Evolutionary conservation across 2,797 vertebrate genomes (phyloP).

Genomic region (Lates japonicus): DNA sequence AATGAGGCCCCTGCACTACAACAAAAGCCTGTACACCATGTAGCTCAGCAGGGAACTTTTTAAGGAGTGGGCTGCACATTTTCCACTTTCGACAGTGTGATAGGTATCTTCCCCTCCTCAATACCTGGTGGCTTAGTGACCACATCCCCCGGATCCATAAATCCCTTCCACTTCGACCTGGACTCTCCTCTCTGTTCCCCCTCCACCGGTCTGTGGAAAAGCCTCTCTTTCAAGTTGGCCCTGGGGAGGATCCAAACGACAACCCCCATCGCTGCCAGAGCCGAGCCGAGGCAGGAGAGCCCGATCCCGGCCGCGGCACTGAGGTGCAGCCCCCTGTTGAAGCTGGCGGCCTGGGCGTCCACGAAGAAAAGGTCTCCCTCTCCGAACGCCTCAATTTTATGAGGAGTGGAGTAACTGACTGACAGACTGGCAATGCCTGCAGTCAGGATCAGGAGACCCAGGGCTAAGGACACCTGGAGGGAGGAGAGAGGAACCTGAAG

Average conservation of each 20-base stretch:
- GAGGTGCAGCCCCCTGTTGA: slow-evolving; percentile 90
- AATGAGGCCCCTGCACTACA: slow-evolving; percentile 32
- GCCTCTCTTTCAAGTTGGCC: slow-evolving; percentile 85
- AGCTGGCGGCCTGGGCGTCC: slow-evolving; percentile 90
- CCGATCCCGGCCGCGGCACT: slow-evolving; percentile 90
- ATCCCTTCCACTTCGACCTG: slow-evolving; percentile 55
- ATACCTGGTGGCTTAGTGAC: slow-evolving; percentile 89
- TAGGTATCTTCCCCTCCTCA: slow-evolving; percentile 88
- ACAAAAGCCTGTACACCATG: slow-evolving; percentile 13
- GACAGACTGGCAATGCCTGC: slow-evolving; percentile 89
- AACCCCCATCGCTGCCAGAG: slow-evolving; percentile 86
- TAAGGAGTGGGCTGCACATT: slow-evolving; percentile 89
- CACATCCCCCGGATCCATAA: slow-evolving; percentile 84
- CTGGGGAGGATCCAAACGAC: slow-evolving; percentile 90
- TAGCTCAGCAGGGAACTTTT: slow-evolving; percentile 34
- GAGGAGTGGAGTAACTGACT: slow-evolving; percentile 90
- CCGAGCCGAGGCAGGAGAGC: slow-evolving; percentile 91
- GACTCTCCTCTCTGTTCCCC: slow-evolving; percentile 34
- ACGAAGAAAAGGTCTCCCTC: slow-evolving; percentile 94
- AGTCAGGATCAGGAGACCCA: slow-evolving; percentile 88
- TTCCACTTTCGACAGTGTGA: slow-evolving; percentile 91
- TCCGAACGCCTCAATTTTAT: slow-evolving; percentile 94
- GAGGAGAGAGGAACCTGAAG: slow-evolving; percentile 20
- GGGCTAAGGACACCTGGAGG: slow-evolving; percentile 89
- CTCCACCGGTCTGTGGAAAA: slow-evolving; percentile 82